Evolutionary conservation across 1,140 invertebrate species (phyloP).

Genomic region (Prorops nasuta): DNA sequence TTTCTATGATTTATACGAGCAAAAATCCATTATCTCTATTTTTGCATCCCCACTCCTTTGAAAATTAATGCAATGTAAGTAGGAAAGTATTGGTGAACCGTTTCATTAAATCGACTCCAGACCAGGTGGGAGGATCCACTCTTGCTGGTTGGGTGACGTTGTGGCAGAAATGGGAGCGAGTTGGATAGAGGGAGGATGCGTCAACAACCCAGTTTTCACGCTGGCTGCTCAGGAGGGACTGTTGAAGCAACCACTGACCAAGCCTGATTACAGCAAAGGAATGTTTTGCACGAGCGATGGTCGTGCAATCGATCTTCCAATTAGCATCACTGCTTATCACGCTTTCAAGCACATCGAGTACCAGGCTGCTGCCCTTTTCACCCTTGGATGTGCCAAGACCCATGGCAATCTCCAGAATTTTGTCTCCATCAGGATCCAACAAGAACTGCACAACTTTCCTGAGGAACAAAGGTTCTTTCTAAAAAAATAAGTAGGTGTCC

Average conservation of each 20-base stretch:
- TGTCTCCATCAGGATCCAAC: conserved; percentile 64
- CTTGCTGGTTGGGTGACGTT: conserved; percentile 70
- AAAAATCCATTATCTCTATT: conserved; percentile 5
- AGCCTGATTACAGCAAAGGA: conserved; percentile 55
- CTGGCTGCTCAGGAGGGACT: conserved; percentile 66
- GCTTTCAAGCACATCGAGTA: conserved; percentile 65
- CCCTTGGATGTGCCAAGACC: conserved; percentile 59
- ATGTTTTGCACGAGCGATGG: conserved; percentile 68
- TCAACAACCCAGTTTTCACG: conserved; percentile 66
- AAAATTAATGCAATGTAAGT: background rate
- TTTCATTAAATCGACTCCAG: conserved; percentile 37
- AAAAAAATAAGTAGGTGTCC: background rate
- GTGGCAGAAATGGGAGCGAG: conserved; percentile 72
- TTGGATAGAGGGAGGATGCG: conserved; percentile 64
- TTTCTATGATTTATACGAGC: background rate
- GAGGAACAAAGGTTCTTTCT: conserved; percentile 59
- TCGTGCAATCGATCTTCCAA: conserved; percentile 61
- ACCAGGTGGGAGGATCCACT: conserved; percentile 71
- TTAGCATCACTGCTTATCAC: conserved; percentile 64
- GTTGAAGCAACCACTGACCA: conserved; percentile 56
- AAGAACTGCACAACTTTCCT: conserved; percentile 66
- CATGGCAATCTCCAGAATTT: conserved; percentile 65
- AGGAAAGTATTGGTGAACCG: no score
- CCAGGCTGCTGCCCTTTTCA: conserved; percentile 62
- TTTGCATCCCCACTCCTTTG: background rate